These are phyloP conservation scores for Hormiphora californensis DNA, from an alignment of 37 sponge, comb jelly and placozoan species.

Conservation along the genomic window DNA sequence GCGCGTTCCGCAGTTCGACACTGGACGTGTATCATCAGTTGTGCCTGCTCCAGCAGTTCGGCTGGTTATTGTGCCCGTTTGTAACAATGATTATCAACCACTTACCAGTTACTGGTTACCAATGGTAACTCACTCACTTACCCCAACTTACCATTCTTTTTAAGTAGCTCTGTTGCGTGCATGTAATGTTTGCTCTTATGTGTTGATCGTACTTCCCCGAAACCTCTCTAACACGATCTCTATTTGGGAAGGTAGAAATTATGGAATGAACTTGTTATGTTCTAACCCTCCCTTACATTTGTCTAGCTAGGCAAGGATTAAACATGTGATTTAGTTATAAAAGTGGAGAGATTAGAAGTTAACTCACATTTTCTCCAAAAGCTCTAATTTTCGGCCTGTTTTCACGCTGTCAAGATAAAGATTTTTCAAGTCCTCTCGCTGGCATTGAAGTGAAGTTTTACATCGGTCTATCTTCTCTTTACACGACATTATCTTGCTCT, in stretches of 20 bases:
- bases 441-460: constrained; percentile 70
- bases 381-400: constrained; percentile 72
- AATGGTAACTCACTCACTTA: too few species aligned
- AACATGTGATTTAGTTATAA: not conserved
- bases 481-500: constrained; percentile 44
- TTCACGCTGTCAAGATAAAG: constrained; percentile 88
- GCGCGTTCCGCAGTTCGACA: too few species aligned
- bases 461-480: constrained; percentile 59
- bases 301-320: not conserved
- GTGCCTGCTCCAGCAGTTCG: too few species aligned
- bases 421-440: constrained; percentile 74
- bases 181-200: constrained; percentile 40
- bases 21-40: too few species aligned
- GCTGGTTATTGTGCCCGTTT: too few species aligned
- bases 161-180: constrained; percentile 21
- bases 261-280: not conserved
- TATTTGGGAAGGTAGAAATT: not conserved
- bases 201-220: constrained; percentile 1
- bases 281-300: not conserved
- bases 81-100: too few species aligned
- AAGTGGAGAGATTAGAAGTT: not conserved
- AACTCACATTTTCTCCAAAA: constrained; percentile 78
- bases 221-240: constrained; percentile 30
- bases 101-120: too few species aligned
- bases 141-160: constrained; percentile 14